Evolutionary conservation across 2,113 vertebrate species (phyloP), one percentile per base, ranked within the genome.

Genomic region (Atrichornis clamosus): DNA sequence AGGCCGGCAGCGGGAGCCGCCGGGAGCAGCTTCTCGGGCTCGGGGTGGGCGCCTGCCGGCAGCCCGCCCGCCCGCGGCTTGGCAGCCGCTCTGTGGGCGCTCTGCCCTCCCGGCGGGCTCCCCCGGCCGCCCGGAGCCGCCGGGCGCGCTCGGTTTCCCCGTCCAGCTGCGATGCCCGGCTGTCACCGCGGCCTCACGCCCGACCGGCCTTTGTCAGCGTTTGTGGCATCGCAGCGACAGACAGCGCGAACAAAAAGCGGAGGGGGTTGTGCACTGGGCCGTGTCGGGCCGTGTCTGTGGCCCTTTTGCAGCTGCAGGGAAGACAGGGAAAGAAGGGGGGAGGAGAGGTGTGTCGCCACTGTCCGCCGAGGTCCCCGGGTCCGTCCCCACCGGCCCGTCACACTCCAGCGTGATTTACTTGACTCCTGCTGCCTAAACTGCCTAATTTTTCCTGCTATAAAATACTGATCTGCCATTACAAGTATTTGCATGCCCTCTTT

Each of bases 21-120:
- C 0, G n/a, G 46, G 17, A 47, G 2, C 9, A 2, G 11, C 2
- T 49, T 11, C 6, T 4, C 42, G 58, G 58, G 33, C 5, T n/a
- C 44, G 4, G 65, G 16, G 33, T 27, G 23, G 17, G 74, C 4
- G 9, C 7, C 30, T 2, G 18, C 23, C 1, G 2, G 26, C 41
- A 21, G 39, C 39, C 3, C 53, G 18, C 8, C n/a, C 6, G 22
- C 13, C 14, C 19, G 10, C 7, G 27, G 27, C 56, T 5, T 0
- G 60, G 42, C 33, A 8, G 32, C 23, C 9, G 28, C 64, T 6
- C 7, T 7, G 6, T 0, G 53, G 59, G 13, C 5, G 11, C 39
- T 33, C 41, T 23, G 58, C 7, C 9, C 15, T 42, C 53, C 69
- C 22, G 7, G 7, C n/a, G 3, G n/a, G 15, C 42, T 10, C 11